Conservation (phyloP, 2,113 vertebrate genomes). For the Lichenostomus cassidix region DNA sequence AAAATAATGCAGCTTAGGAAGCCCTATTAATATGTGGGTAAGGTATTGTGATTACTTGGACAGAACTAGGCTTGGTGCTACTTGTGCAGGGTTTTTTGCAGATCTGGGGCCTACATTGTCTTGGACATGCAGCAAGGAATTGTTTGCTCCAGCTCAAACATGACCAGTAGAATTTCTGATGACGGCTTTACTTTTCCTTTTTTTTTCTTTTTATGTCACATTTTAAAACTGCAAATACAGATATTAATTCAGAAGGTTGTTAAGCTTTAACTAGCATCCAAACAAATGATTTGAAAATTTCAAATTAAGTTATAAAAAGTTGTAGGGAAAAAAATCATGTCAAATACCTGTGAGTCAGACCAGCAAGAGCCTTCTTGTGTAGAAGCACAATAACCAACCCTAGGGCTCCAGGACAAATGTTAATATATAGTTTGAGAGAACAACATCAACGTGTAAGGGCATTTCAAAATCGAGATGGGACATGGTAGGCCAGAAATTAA, state of each 20-base stretch:
- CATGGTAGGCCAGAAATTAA: background rate
- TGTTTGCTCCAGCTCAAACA: background rate
- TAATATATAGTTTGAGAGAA: background rate
- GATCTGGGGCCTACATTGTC: background rate
- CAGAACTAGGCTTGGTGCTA: background rate
- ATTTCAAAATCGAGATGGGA: background rate
- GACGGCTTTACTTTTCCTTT: background rate
- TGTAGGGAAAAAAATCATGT: background rate
- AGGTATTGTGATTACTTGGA: background rate
- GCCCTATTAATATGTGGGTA: background rate
- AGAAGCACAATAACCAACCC: background rate
- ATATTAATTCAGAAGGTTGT: background rate
- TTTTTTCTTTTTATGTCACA: background rate
- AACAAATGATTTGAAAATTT: background rate
- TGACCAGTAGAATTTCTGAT: background rate
- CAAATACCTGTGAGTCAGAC: background rate
- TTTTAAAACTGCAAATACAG: background rate
- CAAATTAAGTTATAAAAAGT: background rate
- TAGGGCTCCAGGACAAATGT: background rate
- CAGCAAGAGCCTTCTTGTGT: accelerated
- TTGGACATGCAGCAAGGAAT: background rate
- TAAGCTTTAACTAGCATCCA: background rate
- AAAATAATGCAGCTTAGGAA: background rate
- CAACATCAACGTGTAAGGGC: background rate
- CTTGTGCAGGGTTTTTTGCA: background rate